phyloP scores from a whole-genome alignment of 2,888 invertebrate species.

The Lepidocyrtinus sp. region DNA sequence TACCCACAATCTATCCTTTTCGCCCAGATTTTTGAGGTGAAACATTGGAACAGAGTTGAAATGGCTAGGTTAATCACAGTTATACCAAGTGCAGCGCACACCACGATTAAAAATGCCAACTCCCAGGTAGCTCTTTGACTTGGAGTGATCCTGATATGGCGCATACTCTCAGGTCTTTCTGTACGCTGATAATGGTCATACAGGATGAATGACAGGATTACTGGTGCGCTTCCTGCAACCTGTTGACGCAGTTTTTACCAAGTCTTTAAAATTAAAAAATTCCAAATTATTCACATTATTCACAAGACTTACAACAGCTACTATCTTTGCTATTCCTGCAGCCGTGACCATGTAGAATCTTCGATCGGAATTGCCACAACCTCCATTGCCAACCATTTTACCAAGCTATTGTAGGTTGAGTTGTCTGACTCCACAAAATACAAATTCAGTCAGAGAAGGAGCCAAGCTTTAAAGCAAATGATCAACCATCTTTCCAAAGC shows the following conservation, averaged over 20 bases:
- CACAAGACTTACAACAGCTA: slow-evolving; percentile 36
- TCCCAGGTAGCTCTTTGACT: slow-evolving; percentile 22
- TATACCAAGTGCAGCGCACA: slow-evolving; percentile 14
- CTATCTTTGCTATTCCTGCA: slow-evolving; percentile 36
- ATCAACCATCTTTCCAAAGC: no score
- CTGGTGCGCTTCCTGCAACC: slow-evolving; percentile 33
- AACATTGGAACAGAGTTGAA: slow-evolving; percentile 8
- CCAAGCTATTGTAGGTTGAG: no score
- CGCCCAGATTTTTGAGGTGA: slow-evolving; percentile 26
- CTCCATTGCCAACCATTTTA: no score
- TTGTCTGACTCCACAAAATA: no score
- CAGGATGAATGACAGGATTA: slow-evolving; percentile 22
- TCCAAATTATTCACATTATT: no score
- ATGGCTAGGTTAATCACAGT: slow-evolving; percentile 29
- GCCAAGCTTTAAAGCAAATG: no score
- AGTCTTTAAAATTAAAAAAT: no score
- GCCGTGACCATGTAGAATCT: slow-evolving; percentile 30
- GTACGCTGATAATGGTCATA: slow-evolving; percentile 15
- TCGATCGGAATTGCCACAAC: neutral
- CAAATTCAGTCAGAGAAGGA: no score
- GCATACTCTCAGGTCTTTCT: neutral
- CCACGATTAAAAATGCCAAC: slow-evolving; percentile 28
- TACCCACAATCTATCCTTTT: slow-evolving; percentile 41
- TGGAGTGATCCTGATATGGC: neutral
- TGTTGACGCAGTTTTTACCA: no score